These are phyloP conservation scores for Eulacestoma nigropectus DNA, from an alignment of 2,113 vertebrate genomes.

Conservation along the genomic window DNA sequence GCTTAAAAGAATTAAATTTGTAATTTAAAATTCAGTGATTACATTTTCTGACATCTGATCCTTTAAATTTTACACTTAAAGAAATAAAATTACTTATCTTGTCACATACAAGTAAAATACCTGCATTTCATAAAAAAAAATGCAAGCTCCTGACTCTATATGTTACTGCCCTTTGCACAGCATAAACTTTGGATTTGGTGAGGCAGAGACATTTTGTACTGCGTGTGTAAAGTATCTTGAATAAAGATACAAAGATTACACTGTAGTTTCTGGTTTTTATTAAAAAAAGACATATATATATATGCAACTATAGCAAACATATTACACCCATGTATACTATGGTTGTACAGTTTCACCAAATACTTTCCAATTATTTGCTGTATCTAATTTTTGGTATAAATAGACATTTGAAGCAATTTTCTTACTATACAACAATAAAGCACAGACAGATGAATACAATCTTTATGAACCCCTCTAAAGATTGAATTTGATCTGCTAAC, in stretches of 20 bases:
- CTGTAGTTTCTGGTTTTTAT: background rate
- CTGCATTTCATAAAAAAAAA: background rate
- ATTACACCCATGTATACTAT: background rate
- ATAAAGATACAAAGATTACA: background rate
- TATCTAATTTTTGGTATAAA: background rate
- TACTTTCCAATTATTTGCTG: background rate
- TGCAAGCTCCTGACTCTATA: background rate
- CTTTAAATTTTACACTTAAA: background rate
- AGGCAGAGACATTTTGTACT: background rate
- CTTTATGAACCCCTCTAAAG: background rate
- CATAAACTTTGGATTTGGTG: background rate
- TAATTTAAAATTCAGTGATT: background rate
- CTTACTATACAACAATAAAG: background rate
- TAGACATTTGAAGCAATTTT: background rate
- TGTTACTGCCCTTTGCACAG: background rate
- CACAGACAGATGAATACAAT: background rate
- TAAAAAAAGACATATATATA: background rate
- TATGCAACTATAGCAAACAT: background rate
- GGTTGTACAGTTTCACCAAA: background rate
- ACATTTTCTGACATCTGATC: background rate
- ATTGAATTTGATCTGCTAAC: background rate
- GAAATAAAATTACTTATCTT: background rate
- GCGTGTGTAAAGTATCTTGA: background rate
- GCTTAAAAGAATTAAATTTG: background rate
- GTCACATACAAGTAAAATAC: background rate